phyloP scores from a whole-genome alignment of 1,140 invertebrate species.

The Cydia strobilella region DNA sequence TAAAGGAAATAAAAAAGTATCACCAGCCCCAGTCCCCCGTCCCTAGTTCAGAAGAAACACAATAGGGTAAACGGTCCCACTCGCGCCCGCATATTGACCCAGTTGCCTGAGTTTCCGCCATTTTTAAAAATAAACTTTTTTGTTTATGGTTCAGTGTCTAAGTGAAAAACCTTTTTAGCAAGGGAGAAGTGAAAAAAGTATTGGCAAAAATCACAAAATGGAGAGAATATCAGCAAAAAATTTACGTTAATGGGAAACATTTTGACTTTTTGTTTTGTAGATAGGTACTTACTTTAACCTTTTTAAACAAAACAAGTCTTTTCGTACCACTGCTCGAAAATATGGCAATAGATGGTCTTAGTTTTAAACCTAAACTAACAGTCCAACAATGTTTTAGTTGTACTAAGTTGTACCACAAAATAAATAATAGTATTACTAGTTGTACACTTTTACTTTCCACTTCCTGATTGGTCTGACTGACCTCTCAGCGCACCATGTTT shows the following conservation, averaged over 20 bases:
- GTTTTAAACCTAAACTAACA: too few species aligned
- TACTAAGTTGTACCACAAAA: too few species aligned
- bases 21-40: neutral
- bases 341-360: too few species aligned
- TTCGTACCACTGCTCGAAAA: too few species aligned
- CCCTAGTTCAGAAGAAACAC: slow-evolving; percentile 27
- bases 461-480: too few species aligned
- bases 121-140: slow-evolving; percentile 30
- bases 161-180: slow-evolving; percentile 1
- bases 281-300: neutral
- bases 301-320: too few species aligned
- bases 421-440: too few species aligned
- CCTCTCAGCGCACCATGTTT: too few species aligned
- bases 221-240: neutral
- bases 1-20: slow-evolving; percentile 22
- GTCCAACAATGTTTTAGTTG: too few species aligned
- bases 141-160: slow-evolving; percentile 23
- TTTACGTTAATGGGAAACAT: neutral
- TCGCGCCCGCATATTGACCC: slow-evolving; percentile 27
- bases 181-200: slow-evolving; percentile 13
- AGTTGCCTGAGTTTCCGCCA: slow-evolving; percentile 27
- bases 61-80: slow-evolving; percentile 29
- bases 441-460: too few species aligned
- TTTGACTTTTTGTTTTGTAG: neutral
- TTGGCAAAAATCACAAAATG: neutral